These are phyloP conservation scores for Cheiracanthium punctorium DNA, from an alignment of 2,888 invertebrate species.

Conservation along the genomic window DNA sequence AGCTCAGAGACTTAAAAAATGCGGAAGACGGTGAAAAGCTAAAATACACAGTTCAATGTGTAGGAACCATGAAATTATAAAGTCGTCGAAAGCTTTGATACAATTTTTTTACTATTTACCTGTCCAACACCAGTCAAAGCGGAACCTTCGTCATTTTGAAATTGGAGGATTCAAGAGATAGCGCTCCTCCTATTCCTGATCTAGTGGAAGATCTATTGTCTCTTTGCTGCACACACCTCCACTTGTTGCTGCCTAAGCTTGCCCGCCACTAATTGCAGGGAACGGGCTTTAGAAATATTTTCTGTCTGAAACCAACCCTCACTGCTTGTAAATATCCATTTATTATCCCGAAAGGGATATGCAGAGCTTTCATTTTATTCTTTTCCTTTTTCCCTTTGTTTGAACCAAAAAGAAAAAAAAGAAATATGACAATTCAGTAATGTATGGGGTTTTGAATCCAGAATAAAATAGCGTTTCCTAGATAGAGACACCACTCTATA, in stretches of 20 bases:
- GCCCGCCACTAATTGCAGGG: neutral
- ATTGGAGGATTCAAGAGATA: constrained; percentile 11
- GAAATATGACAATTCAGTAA: neutral
- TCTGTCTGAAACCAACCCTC: neutral
- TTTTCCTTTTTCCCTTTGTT: neutral
- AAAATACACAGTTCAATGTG: constrained; percentile 32
- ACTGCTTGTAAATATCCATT: neutral
- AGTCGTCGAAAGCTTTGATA: neutral
- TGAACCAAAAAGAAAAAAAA: neutral
- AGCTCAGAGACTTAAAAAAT: neutral
- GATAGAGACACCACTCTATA: too few relatives aligned
- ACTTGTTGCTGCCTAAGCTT: neutral
- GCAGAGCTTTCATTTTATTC: neutral
- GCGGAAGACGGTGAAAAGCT: neutral
- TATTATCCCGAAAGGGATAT: neutral
- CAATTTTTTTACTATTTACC: neutral
- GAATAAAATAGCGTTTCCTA: too few relatives aligned
- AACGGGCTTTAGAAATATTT: neutral
- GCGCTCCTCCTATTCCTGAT: neutral
- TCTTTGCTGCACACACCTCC: neutral
- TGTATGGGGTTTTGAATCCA: neutral
- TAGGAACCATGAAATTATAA: constrained; percentile 32
- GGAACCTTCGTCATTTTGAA: constrained; percentile 8
- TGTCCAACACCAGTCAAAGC: neutral
- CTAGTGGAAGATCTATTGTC: constrained; percentile 13